Percentiles rank a stretch among this genome's conserved stretches.
Conservation (phyloP, 2,797 vertebrate genomes). For the Hephaestus fuliginosus region DNA sequence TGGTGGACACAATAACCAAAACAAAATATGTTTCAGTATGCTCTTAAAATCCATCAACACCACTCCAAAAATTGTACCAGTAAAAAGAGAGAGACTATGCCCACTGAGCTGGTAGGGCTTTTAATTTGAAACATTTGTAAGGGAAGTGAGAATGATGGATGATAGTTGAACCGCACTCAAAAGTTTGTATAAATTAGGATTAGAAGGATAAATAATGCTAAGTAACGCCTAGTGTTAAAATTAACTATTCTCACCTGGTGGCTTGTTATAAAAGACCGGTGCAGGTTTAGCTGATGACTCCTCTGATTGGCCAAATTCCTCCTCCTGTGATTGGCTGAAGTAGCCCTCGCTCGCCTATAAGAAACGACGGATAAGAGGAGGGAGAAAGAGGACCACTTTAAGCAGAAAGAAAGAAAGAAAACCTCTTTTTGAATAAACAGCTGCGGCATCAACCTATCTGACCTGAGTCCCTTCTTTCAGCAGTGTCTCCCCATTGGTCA, state of each 20-base stretch:
- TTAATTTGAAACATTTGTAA: background rate
- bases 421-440: rapidly evolving
- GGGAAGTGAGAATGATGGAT: background rate
- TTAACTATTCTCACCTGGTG: conserved; percentile 89
- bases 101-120: too few species aligned
- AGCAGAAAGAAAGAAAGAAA: background rate
- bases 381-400: background rate
- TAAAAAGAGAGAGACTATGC: too few species aligned
- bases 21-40: background rate
- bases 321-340: conserved; percentile 96
- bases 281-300: conserved; percentile 93
- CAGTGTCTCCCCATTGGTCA: conserved; percentile 95
- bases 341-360: conserved; percentile 93
- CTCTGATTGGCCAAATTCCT: conserved; percentile 92
- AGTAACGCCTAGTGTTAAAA: too few species aligned
- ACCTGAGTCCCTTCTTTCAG: conserved; percentile 96
- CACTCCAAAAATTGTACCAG: too few species aligned
- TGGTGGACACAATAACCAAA: background rate
- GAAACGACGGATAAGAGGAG: background rate
- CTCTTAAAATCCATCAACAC: background rate
- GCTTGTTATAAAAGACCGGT: conserved; percentile 94
- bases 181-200: too few species aligned
- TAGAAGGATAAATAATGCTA: too few species aligned
- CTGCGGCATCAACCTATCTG: conserved; percentile 7
- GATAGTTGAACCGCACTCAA: too few species aligned